A percentile compares a stretch with the other conserved stretches of the same genome.
phyloP scores from a whole-genome alignment of 2,888 invertebrate genomes.

The Nomada hirtipes region DNA sequence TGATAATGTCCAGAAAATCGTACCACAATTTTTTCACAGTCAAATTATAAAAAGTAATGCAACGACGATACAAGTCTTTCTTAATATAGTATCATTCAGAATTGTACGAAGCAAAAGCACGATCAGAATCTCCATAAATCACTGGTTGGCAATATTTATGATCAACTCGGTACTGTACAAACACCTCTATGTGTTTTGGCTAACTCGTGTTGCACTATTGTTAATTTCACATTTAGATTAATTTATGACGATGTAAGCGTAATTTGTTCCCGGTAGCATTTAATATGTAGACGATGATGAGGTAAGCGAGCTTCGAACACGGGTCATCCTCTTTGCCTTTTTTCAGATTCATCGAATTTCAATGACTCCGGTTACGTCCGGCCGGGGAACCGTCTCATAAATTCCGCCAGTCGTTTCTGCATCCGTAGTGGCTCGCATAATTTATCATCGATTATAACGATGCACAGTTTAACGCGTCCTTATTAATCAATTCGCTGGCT shows the following conservation, averaged over 20 bases:
- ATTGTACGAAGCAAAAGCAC: too few species aligned
- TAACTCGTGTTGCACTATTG: too few species aligned
- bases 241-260: neutral
- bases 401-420: constrained; percentile 45
- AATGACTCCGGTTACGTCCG: constrained; percentile 1
- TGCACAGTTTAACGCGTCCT: constrained; percentile 54
- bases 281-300: neutral
- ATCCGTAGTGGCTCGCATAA: constrained; percentile 49
- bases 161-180: too few species aligned
- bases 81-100: too few species aligned
- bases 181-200: too few species aligned
- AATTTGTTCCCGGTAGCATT: neutral
- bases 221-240: neutral
- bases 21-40: too few species aligned
- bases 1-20: too few species aligned
- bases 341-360: neutral
- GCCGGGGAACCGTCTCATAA: constrained; percentile 37
- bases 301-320: neutral
- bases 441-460: constrained; percentile 58
- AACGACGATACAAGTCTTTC: too few species aligned
- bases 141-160: too few species aligned
- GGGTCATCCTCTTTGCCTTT: neutral
- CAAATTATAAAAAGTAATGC: too few species aligned
- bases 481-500: constrained; percentile 57
- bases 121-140: too few species aligned